These are phyloP conservation scores for Rhinoptilus africanus DNA, from an alignment of 2,113 vertebrate genomes.

Conservation along the genomic window DNA sequence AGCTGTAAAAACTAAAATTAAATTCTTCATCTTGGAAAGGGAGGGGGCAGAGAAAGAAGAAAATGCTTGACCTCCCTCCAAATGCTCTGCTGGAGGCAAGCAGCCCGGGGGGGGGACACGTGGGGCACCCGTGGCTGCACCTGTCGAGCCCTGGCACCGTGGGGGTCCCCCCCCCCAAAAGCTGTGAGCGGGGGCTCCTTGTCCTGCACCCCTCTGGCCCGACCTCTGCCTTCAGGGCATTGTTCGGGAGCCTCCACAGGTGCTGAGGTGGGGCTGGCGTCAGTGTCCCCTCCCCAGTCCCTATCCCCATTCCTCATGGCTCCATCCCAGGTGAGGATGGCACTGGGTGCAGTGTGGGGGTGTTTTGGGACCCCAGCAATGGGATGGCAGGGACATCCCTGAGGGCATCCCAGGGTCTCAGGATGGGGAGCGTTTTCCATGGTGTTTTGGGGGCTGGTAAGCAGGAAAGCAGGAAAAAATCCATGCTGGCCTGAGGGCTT, in stretches of 20 bases:
- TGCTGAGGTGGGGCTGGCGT: neutral
- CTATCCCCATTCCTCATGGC: fast-evolving
- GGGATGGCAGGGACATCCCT: neutral
- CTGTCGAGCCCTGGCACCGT: neutral
- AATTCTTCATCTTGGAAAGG: constrained; percentile 62
- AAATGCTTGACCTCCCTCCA: neutral
- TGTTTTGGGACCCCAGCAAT: neutral
- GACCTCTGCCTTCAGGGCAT: neutral
- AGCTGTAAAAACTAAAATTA: constrained; percentile 71
- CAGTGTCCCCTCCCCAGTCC: neutral
- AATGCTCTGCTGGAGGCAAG: neutral
- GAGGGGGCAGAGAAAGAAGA: constrained; percentile 1
- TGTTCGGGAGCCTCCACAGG: neutral
- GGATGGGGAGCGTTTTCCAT: fast-evolving
- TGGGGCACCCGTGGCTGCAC: neutral
- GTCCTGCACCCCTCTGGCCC: neutral
- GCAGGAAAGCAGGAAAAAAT: neutral
- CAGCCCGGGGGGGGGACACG: fast-evolving
- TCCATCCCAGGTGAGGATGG: neutral
- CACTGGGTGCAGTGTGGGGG: fast-evolving
- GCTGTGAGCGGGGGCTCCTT: neutral
- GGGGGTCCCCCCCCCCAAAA: neutral
- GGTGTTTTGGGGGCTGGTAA: neutral
- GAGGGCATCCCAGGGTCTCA: fast-evolving
- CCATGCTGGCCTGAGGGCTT: fast-evolving